Base-by-base conservation (phyloP, 23 tunicate genomes). In the Aplidium turbinatum region DNA sequence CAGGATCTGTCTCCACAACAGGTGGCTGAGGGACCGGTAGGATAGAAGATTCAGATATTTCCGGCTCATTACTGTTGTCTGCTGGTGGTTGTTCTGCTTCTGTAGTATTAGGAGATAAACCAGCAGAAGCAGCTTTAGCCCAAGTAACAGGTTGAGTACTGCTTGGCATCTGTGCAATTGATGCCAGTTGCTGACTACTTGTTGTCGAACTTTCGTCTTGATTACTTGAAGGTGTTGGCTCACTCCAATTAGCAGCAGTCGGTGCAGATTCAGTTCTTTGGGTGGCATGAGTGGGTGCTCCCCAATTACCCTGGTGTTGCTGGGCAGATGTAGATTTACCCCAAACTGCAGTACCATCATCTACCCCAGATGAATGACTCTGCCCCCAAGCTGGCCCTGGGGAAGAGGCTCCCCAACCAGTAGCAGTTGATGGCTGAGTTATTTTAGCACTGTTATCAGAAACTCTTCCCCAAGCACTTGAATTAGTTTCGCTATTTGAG, bases 331-430 rank as follows among this genome's bases (percentile, higher is more conserved):
- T 47, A 25, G 89, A 74, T 66, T 75, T 83, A 19, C 81, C 80
- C 94, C 94, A 87, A 20, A 77, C 80, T 24, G 94, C 94, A 27
- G 83, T 78, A 23, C 83, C 94, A 74, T 78, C 78, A 74, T 78
- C 83, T 32, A 72, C 73, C 3, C 70, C 55, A 1, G 85, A 72
- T 42, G 71, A 39, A 50, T 65, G 73, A n/a, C n/a, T n/a, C 21
- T 75, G 78, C 2, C 77, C 82, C 86, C 82, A 62, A 35, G 69
- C 57, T 35, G 55, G 55, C 45, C 77, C 64, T 19, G 77, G 7
- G n/a, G 58, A 38, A 31, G 95, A 79, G 3, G 50, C 83, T 0
- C 96, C 96, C 96, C 96, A 89, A 31, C 96, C 96, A 31, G 81
- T 34, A 5, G 72, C 58, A n/a, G 62, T 33, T 4, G 33, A 35